phyloP scores from a whole-genome alignment of 2,797 vertebrate species.

The Sebastes cheni region DNA sequence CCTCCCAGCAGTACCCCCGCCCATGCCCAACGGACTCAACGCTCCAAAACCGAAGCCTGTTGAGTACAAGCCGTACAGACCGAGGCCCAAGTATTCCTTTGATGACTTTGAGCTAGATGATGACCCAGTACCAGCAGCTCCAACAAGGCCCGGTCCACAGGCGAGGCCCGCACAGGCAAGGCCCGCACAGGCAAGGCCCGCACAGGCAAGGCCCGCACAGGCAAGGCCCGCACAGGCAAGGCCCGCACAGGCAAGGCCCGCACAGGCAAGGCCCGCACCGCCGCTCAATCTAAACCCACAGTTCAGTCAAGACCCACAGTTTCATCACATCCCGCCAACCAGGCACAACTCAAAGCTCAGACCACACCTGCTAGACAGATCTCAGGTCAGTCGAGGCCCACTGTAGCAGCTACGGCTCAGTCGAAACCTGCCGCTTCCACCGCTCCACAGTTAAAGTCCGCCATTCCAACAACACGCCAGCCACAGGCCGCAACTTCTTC shows the following conservation, averaged over 20 bases:
- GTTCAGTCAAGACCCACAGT: conserved; percentile 21
- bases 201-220: conserved; percentile 12
- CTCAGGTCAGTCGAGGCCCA: conserved; percentile 60
- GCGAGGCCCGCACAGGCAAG: conserved; percentile 4
- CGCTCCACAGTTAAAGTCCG: conserved; percentile 15
- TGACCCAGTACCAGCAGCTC: conserved; percentile 67
- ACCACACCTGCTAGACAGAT: conserved; percentile 38
- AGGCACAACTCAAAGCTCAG: conserved; percentile 51
- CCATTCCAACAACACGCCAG: not conserved
- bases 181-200: conserved; percentile 1
- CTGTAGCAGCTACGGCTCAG: conserved; percentile 19
- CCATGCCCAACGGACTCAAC: conserved; percentile 84
- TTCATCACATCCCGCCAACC: conserved; percentile 41
- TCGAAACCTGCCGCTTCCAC: conserved; percentile 26
- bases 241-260: conserved; percentile 3
- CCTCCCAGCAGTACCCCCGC: conserved; percentile 80
- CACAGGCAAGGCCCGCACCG: conserved; percentile 1
- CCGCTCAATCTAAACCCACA: conserved; percentile 22
- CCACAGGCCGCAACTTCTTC: conserved; percentile 13
- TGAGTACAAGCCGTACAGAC: conserved; percentile 84
- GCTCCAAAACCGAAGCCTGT: conserved; percentile 73
- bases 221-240: conserved; percentile 27
- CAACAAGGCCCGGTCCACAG: conserved; percentile 31
- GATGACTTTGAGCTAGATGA: conserved; percentile 86
- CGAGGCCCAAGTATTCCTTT: conserved; percentile 82